Percentiles rank a stretch among this genome's conserved stretches.
Evolutionary conservation across 2,113 vertebrate genomes (phyloP).

Genomic region (Brachyhypopomus occidentalis): DNA sequence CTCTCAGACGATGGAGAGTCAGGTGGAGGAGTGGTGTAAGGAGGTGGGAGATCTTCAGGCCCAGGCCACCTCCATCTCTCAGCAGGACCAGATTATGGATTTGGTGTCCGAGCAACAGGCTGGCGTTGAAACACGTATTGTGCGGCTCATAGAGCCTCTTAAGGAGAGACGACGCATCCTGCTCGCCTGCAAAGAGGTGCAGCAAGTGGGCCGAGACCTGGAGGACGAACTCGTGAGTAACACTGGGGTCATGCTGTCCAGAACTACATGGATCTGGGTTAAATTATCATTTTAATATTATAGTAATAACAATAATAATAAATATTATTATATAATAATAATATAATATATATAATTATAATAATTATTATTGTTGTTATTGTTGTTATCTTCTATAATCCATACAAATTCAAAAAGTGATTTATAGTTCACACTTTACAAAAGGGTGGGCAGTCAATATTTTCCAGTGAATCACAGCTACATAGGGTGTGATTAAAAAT

Average conservation of each 20-base stretch:
- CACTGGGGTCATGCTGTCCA: neutral
- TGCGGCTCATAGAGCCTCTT: conserved; percentile 87
- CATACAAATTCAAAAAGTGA: too few species aligned
- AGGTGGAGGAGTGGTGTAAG: conserved; percentile 89
- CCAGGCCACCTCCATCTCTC: conserved; percentile 79
- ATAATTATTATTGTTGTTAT: too few species aligned
- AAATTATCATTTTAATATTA: too few species aligned
- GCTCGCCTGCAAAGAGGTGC: conserved; percentile 90
- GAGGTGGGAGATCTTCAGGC: conserved; percentile 87
- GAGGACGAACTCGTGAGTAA: conserved; percentile 88
- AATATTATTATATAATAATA: too few species aligned
- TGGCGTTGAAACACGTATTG: conserved; percentile 82
- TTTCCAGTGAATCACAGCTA: too few species aligned
- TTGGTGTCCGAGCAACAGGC: conserved; percentile 76
- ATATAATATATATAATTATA: too few species aligned
- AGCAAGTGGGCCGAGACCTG: conserved; percentile 88
- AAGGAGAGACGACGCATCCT: conserved; percentile 87
- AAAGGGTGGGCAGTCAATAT: too few species aligned
- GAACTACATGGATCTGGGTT: neutral
- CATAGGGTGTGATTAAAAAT: too few species aligned
- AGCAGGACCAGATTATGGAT: conserved; percentile 76
- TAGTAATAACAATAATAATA: too few species aligned
- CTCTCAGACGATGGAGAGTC: conserved; percentile 84
- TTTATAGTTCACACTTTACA: too few species aligned
- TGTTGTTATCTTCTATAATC: too few species aligned